These are phyloP conservation scores for Myanophis thanlyinensis DNA, from an alignment of 2,113 vertebrate genomes.

Conservation along the genomic window DNA sequence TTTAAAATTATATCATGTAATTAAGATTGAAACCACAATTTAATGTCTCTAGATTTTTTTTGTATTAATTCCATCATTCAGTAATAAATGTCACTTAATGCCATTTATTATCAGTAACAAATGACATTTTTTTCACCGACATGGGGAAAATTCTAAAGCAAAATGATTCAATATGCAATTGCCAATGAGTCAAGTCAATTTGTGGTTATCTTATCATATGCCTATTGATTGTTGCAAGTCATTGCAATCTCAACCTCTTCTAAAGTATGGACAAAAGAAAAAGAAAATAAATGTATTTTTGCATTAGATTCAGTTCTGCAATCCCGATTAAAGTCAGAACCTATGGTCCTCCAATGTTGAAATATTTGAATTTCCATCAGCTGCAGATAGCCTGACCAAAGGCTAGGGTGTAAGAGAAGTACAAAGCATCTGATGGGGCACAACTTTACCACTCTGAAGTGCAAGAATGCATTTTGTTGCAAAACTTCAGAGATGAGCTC, in stretches of 20 bases:
- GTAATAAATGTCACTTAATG: neutral
- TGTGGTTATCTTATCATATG: neutral
- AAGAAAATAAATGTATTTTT: neutral
- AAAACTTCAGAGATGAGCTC: neutral
- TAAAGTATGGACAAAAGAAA: neutral
- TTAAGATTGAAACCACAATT: neutral
- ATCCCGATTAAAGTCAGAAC: neutral
- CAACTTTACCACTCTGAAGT: neutral
- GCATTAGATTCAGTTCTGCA: neutral
- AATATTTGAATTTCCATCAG: neutral
- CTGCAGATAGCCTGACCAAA: neutral
- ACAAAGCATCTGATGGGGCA: neutral
- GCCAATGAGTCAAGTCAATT: neutral
- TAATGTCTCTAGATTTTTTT: neutral
- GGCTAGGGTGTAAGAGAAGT: neutral
- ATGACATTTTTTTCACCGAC: neutral
- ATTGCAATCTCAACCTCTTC: neutral
- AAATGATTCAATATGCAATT: neutral
- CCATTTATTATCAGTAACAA: neutral
- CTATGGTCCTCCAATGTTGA: neutral
- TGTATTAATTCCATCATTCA: neutral
- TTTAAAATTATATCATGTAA: slow-evolving; percentile 30
- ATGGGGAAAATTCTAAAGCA: neutral
- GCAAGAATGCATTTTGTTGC: neutral
- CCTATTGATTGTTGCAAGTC: neutral